These are phyloP conservation scores for Fopius arisanus DNA, from an alignment of 1,140 invertebrate species.

Conservation along the genomic window DNA sequence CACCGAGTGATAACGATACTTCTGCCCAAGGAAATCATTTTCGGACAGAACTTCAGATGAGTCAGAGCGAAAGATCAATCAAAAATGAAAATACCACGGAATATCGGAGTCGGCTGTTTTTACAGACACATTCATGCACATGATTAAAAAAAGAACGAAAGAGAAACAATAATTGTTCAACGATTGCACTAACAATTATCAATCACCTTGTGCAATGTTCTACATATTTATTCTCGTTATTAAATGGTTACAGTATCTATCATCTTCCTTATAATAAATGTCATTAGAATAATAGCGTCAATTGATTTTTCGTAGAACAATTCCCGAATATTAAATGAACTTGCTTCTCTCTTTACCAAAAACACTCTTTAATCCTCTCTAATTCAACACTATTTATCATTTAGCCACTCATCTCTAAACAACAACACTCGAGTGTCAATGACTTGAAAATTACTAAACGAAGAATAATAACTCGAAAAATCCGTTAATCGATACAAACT, in stretches of 20 bases:
- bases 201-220: slow-evolving; percentile 16
- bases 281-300: slow-evolving; percentile 27
- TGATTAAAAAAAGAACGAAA: too few relatives aligned
- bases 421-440: slow-evolving; percentile 11
- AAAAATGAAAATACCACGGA: not conserved
- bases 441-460: slow-evolving; percentile 5
- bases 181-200: not conserved
- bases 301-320: slow-evolving; percentile 9
- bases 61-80: not conserved
- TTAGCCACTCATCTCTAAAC: slow-evolving; percentile 14
- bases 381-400: slow-evolving; percentile 1
- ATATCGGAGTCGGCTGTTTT: not conserved
- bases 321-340: slow-evolving; percentile 8
- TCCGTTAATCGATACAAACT: not conserved
- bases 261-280: slow-evolving; percentile 24
- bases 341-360: not conserved
- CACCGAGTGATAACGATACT: not conserved
- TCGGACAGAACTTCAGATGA: not conserved
- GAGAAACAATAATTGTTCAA: not conserved
- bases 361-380: not conserved
- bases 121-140: too few relatives aligned
- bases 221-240: slow-evolving; percentile 42
- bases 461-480: not conserved
- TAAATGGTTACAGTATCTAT: slow-evolving; percentile 37
- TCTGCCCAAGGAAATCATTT: not conserved